Base-by-base conservation (phyloP, 2,797 vertebrate species). In the Neolamprologus multifasciatus region DNA sequence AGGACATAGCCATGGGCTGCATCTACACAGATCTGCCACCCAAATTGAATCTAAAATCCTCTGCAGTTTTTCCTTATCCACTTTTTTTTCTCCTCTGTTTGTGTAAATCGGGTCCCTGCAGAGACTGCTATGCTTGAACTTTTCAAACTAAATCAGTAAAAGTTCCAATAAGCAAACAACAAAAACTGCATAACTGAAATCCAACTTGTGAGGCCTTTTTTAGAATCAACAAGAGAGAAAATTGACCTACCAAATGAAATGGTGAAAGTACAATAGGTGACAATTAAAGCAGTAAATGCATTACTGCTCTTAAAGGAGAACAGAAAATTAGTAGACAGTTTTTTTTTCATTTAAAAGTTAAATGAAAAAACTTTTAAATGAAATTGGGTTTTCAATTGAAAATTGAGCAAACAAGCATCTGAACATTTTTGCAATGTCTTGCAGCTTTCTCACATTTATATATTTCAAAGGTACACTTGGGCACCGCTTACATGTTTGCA, bases 1-100 rank as follows among this genome's bases (percentile, higher is more conserved):
- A 88, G 90, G 95, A 95, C 93, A 91, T 89, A 88, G 91, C 91
- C 89, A 91, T 13, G 80, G 88, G 90, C 92, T 91, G 67, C 50
- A 77, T 92, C 90, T 91, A 89, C 90, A 89, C 90, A 94, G 81
- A 92, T 94, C 92, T 87, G 92, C 91, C 84, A 87, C 86, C 86
- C 82, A 92, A 92, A 94, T 90, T 87, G 36, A 87, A 92, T 94
- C 62, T 91, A 48, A 90, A 90, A 84, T 85, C 67, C 80, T 86
- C 89, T 86, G 84, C 86, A 85, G 78, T 80, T 86, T 89, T 87
- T 84, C 57, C 79, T 67, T 78, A 84, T 78, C 77, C 57, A 54
- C 76, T 85, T 84, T 84, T 82, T 71, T 52, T 71, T n/a, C 9
- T 5, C 43, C 26, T 85, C 69, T 8, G 38, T 67, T 79, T 83